These are phyloP conservation scores for Iguana delicatissima DNA, from an alignment of 2,797 vertebrate species.

Conservation along the genomic window DNA sequence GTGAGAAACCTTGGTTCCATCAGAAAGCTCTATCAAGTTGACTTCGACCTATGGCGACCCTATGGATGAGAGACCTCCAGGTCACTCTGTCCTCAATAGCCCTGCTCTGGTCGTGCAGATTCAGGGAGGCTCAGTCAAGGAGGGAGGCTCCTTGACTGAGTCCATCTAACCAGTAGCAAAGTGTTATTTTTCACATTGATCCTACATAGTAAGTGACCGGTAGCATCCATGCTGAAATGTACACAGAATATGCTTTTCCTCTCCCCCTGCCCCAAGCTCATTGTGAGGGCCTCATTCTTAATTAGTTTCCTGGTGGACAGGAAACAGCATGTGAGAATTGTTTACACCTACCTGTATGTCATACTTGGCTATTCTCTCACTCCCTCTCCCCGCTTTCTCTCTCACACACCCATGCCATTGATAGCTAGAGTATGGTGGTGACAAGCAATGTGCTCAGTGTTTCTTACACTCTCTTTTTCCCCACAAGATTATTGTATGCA, in stretches of 20 bases:
- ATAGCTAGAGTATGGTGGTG: slow-evolving; percentile 1
- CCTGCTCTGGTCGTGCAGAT: too few species aligned
- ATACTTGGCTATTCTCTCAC: rapidly evolving
- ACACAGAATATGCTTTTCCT: not conserved
- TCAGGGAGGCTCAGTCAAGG: too few species aligned
- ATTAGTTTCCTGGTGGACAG: slow-evolving; percentile 15
- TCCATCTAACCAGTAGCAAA: too few species aligned
- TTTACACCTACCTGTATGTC: not conserved
- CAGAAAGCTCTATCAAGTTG: not conserved
- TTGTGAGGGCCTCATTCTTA: not conserved
- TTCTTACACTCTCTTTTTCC: not conserved
- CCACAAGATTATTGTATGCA: not conserved
- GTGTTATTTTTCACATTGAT: too few species aligned
- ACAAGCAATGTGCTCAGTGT: not conserved
- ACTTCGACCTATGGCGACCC: too few species aligned
- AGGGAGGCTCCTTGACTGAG: too few species aligned
- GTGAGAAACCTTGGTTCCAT: not conserved
- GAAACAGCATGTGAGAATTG: not conserved
- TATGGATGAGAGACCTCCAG: too few species aligned
- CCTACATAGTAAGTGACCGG: too few species aligned
- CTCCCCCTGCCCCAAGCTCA: not conserved
- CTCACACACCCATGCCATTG: not conserved
- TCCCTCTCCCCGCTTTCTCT: not conserved
- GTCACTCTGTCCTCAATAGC: too few species aligned
- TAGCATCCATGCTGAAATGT: not conserved